Percentiles rank a stretch among this genome's conserved stretches.
Evolutionary conservation across 2,113 vertebrate species (phyloP).

Genomic region (Gnathonemus echidnorhynchus): DNA sequence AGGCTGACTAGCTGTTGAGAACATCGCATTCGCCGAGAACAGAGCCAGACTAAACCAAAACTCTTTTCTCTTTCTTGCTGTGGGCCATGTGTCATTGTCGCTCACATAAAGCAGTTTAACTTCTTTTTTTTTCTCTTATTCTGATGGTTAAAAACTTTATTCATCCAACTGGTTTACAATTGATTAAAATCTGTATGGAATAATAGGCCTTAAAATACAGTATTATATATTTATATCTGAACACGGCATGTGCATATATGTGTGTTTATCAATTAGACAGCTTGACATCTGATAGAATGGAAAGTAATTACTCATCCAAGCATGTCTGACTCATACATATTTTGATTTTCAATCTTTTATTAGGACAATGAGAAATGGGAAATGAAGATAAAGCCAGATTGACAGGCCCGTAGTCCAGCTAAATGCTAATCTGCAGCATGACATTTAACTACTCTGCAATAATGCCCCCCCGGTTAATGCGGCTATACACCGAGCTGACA

Average conservation of each 20-base stretch:
- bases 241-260: background rate
- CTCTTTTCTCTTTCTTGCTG: background rate
- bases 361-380: slow-evolving; percentile 17
- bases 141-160: background rate
- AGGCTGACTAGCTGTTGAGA: background rate
- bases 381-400: slow-evolving; percentile 23
- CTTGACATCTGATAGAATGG: slow-evolving; percentile 5
- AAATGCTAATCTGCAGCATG: slow-evolving; percentile 24
- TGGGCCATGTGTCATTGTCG: background rate
- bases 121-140: background rate
- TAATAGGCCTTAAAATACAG: background rate
- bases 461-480: slow-evolving; percentile 44
- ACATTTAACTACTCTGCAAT: slow-evolving; percentile 23
- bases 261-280: background rate
- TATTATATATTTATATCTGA: background rate
- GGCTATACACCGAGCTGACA: slow-evolving; percentile 45
- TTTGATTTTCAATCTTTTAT: slow-evolving; percentile 20
- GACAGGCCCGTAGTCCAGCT: slow-evolving; percentile 18
- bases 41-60: background rate
- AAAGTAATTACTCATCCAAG: slow-evolving; percentile 12
- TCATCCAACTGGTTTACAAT: background rate
- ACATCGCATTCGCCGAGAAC: background rate
- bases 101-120: background rate
- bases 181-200: background rate
- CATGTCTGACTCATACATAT: slow-evolving; percentile 10